Base-by-base conservation (phyloP, 2,113 vertebrate species). In the Suncus etruscus region DNA sequence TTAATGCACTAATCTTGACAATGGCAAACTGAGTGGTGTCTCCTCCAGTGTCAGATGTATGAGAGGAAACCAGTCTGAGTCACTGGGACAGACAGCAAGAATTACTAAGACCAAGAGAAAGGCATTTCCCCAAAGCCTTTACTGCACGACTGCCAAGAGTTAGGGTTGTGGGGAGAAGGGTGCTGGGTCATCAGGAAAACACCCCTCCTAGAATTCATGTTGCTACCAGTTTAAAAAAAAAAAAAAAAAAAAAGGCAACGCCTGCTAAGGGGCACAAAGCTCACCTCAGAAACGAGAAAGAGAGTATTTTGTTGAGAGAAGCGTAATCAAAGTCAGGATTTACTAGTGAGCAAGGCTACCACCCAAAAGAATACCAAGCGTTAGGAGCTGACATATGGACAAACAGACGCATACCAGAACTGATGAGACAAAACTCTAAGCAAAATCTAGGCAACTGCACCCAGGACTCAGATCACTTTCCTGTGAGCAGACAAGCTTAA, bases 341-440 rank as follows among this genome's bases (percentile, higher is more conserved):
- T 54, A 88, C 80, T 90, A 86, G 63, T 31, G 14, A 94, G 54
- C 86, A 94, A 93, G 61, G 76, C 48, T 83, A 91, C 1, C 68
- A 24, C 61, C 79, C 74, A 83, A 24, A 65, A 75, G 77, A 39
- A 77, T 69, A 79, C 79, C 50, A 22, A 61, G 63, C 82, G 48
- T 91, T 5, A 66, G 61, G 73, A 47, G 31, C 80, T 86, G 87
- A 72, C 79, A 88, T 72, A 80, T 18, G 39, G 70, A 93, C 79
- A 87, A 32, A 89, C 3, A 61, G 80, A 94, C 92, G 92, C 24
- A 85, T 94, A 39, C 39, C 48, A 76, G 66, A 27, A 78, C 39
- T 82, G 77, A n/a, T 72, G 31, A 90, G 83, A 94, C 89, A 82
- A 86, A 84, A 80, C 32, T 91, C 85, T 81, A 83, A 95, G 94